A percentile compares a stretch with the other conserved stretches of the same genome.
phyloP scores from a whole-genome alignment of 2,797 vertebrate genomes.

The Pteronotus mesoamericanus region DNA sequence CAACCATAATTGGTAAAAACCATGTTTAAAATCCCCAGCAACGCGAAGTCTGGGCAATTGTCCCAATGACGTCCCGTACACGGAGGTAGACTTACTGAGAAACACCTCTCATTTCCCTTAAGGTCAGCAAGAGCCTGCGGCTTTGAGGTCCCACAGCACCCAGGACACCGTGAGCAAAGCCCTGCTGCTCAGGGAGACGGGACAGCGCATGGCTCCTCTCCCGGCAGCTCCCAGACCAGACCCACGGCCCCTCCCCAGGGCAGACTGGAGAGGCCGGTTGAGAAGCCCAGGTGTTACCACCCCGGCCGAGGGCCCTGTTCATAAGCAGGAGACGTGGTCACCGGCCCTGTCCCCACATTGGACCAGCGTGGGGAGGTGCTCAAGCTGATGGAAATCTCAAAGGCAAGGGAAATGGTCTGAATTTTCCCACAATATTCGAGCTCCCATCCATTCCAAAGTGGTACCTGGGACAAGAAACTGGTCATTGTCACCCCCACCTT shows the following conservation, averaged over 20 bases:
- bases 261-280: neutral
- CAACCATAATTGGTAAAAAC: neutral
- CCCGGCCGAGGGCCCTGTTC: neutral
- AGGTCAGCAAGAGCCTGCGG: neutral
- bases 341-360: neutral
- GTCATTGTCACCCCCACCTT: neutral
- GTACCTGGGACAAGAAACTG: neutral
- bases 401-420: no score
- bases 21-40: neutral
- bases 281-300: neutral
- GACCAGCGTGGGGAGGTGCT: neutral
- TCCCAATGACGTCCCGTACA: neutral
- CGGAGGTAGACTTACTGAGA: neutral
- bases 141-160: rapidly evolving
- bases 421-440: neutral
- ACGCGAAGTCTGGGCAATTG: neutral
- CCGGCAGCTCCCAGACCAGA: no score
- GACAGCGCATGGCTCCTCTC: rapidly evolving
- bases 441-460: neutral
- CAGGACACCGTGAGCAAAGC: neutral
- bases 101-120: neutral
- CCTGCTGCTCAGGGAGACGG: neutral
- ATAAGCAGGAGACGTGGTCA: rapidly evolving
- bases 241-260: neutral
- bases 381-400: neutral